Evolutionary conservation across 53 echinoderm and acorn worm genomes (phyloP), one percentile per base, ranked within the genome.

Genomic region (Glandiceps talaboti): DNA sequence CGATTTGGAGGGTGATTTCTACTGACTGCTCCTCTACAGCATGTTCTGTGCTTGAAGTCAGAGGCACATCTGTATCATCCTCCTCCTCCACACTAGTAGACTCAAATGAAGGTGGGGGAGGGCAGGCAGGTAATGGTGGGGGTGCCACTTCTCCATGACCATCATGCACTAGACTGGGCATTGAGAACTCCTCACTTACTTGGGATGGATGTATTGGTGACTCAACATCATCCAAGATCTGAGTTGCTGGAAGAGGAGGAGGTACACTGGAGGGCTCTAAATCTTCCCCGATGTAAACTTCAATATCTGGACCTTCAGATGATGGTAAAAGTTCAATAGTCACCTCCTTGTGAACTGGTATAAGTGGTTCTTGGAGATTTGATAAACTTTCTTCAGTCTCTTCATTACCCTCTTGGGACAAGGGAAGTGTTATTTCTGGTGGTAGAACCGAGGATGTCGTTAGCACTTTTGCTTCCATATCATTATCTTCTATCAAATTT

Each of bases 231-330:
- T 29, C 64, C 0, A 76, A 76, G 80, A 29, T 73, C 32, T 78
- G 79, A 30, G 74, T 79, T 26, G 73, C 75, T 33, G 85, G 80
- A 14, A 74, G 85, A n/a, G 85, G 85, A 29, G 85, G 85, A 28
- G 79, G 74, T 33, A 78, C 79, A 25, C 73, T 74, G n/a, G 84
- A 45, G 6, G 20, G 64, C 6, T 45, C 64, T 12, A 45, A 45
- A 20, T 6, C 20, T 45, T 45, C 64, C 6, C 20, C 64, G 20
- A 12, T 45, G 6, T 6, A 45, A 45, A 45, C 64, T 12, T 45
- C 64, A 12, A 45, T 12, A 45, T 45, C n/a, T n/a, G n/a, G n/a
- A n/a, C n/a, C n/a, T n/a, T n/a, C n/a, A n/a, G n/a, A n/a, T n/a
- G n/a, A n/a, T n/a, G n/a, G n/a, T n/a, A n/a, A n/a, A n/a, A n/a